A percentile compares a stretch with the other conserved stretches of the same genome.
Evolutionary conservation across 2,113 vertebrate genomes (phyloP).

Genomic region (Hypanus sabinus): DNA sequence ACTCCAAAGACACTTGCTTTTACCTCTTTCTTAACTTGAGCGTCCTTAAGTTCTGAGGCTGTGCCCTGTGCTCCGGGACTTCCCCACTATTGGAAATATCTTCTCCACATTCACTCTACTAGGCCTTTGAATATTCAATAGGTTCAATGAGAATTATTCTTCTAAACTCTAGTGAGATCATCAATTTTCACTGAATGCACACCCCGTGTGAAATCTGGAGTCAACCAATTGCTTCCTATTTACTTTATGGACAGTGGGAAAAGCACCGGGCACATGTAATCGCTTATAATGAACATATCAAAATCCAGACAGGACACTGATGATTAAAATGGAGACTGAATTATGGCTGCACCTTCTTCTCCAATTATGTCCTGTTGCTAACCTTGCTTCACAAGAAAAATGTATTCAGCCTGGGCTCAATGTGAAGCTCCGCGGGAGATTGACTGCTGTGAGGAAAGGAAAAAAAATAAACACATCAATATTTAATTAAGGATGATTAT

Average conservation of each 20-base stretch:
- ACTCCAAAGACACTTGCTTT: too few species aligned
- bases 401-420: background rate
- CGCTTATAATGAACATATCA: background rate
- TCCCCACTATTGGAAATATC: too few species aligned
- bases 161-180: too few species aligned
- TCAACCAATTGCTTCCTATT: background rate
- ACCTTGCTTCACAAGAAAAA: background rate
- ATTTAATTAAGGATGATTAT: conserved; percentile 9
- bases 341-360: background rate
- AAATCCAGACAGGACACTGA: too few species aligned
- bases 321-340: background rate
- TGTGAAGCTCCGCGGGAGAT: background rate
- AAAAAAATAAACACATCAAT: background rate
- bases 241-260: background rate
- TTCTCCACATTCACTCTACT: too few species aligned
- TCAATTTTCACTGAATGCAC: background rate
- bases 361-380: background rate
- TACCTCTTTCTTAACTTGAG: too few species aligned
- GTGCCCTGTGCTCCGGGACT: too few species aligned
- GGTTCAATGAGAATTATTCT: too few species aligned
- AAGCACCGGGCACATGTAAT: background rate
- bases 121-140: too few species aligned
- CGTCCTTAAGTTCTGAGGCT: too few species aligned
- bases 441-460: background rate
- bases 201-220: too few species aligned